Percentiles rank a stretch among this genome's conserved stretches.
Evolutionary conservation across 92 coral and sea anemone genomes (phyloP).

Genomic region (Parazoanthus swiftii): DNA sequence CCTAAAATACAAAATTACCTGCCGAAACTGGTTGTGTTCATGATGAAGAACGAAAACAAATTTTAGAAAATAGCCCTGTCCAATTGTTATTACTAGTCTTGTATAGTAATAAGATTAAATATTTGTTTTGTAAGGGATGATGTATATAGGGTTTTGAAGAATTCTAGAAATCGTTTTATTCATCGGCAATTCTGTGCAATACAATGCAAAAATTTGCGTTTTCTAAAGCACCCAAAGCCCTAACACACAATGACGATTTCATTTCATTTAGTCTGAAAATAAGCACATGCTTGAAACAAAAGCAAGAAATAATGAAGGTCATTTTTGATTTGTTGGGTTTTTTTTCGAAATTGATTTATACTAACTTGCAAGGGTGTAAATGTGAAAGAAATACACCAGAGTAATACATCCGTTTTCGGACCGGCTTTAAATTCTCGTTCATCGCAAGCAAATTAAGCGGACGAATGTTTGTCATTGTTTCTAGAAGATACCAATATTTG

Average conservation of each 20-base stretch:
- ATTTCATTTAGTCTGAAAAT: conserved; percentile 4
- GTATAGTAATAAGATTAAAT: background rate
- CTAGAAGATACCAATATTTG: conserved; percentile 9
- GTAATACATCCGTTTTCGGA: conserved; percentile 4
- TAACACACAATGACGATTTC: background rate
- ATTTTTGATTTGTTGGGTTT: background rate
- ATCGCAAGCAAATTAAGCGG: background rate
- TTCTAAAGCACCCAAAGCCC: background rate
- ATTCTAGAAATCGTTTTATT: background rate
- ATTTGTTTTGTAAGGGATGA: background rate
- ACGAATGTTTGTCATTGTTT: background rate
- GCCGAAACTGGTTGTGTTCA: background rate
- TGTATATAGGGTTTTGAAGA: background rate
- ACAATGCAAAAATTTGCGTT: background rate
- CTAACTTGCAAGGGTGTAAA: background rate
- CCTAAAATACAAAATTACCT: background rate
- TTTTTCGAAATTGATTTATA: background rate
- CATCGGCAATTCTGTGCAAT: background rate
- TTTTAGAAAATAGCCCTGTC: background rate
- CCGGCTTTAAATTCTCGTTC: background rate
- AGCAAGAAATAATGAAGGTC: background rate
- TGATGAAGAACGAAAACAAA: background rate
- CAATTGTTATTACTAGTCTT: background rate
- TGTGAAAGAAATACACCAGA: background rate
- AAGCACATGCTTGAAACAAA: background rate